Percentiles rank a stretch among this genome's conserved stretches.
Evolutionary conservation across 2,888 invertebrate species (phyloP).

Genomic region (Stenodera caucasica): DNA sequence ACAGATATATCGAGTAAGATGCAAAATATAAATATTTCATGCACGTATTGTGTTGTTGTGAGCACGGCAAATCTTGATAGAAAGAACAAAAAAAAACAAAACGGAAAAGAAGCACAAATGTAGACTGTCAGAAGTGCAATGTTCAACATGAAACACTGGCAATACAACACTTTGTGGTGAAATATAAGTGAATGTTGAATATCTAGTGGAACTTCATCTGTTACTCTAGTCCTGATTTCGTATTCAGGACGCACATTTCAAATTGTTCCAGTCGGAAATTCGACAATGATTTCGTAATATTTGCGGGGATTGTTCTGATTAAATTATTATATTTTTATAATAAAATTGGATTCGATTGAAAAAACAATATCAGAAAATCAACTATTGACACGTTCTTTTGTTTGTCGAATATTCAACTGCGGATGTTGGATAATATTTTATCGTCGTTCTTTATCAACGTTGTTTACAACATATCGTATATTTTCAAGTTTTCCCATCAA

Average conservation of each 20-base stretch:
- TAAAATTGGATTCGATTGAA: too few relatives aligned
- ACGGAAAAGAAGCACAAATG: conserved; percentile 23
- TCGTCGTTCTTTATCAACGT: conserved; percentile 18
- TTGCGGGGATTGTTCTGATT: too few relatives aligned
- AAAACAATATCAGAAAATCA: neutral
- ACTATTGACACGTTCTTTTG: neutral
- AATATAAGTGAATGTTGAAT: conserved; percentile 45
- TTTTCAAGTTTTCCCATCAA: conserved; percentile 34
- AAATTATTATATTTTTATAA: too few relatives aligned
- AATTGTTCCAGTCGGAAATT: conserved; percentile 50
- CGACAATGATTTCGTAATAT: conserved; percentile 51
- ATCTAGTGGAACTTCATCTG: conserved; percentile 38
- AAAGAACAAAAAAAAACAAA: conserved; percentile 30
- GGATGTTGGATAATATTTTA: conserved; percentile 19
- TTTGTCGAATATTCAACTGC: neutral
- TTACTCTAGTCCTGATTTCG: conserved; percentile 42
- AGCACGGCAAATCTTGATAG: conserved; percentile 31
- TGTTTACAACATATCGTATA: conserved; percentile 30
- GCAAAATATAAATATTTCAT: conserved; percentile 41
- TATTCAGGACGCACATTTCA: conserved; percentile 44
- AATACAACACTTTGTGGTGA: conserved; percentile 39
- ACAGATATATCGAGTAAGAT: conserved; percentile 30
- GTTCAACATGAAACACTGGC: conserved; percentile 28
- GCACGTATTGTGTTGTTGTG: conserved; percentile 23
- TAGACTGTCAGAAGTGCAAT: conserved; percentile 33